These are phyloP conservation scores for Pomatorhinus ruficollis DNA, from an alignment of 2,113 vertebrate species.

Conservation along the genomic window DNA sequence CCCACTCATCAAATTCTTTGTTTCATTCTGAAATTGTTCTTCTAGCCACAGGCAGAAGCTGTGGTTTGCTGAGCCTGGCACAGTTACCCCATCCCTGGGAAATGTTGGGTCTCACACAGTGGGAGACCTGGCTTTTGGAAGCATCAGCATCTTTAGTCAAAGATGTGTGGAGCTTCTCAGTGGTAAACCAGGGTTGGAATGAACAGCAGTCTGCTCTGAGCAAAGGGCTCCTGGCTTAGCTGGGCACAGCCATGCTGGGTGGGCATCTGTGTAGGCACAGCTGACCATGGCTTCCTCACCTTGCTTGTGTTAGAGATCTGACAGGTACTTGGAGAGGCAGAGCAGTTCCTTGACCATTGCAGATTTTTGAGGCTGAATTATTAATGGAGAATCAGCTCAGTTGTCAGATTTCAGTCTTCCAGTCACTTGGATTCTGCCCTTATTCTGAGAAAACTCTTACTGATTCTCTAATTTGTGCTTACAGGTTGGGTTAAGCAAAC, in stretches of 20 bases:
- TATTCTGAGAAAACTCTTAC: background rate
- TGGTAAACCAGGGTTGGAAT: background rate
- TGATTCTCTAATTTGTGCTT: background rate
- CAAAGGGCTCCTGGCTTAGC: background rate
- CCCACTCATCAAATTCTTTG: background rate
- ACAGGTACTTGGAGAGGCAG: background rate
- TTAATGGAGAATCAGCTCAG: background rate
- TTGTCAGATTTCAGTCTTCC: background rate
- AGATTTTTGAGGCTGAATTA: background rate
- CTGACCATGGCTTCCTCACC: background rate
- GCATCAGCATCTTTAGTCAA: background rate
- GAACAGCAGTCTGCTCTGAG: background rate
- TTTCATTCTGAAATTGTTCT: background rate
- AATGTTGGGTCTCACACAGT: background rate
- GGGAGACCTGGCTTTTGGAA: background rate
- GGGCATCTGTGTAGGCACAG: constrained; percentile 26
- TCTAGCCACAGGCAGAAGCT: background rate
- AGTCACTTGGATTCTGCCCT: background rate
- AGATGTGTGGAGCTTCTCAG: background rate
- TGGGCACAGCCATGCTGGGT: background rate
- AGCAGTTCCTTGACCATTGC: background rate
- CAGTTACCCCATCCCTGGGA: background rate
- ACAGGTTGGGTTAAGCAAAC: background rate
- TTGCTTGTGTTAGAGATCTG: background rate
- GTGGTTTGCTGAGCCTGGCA: background rate